Evolutionary conservation across 2,113 vertebrate species (phyloP).

Genomic region (Rhea pennata): DNA sequence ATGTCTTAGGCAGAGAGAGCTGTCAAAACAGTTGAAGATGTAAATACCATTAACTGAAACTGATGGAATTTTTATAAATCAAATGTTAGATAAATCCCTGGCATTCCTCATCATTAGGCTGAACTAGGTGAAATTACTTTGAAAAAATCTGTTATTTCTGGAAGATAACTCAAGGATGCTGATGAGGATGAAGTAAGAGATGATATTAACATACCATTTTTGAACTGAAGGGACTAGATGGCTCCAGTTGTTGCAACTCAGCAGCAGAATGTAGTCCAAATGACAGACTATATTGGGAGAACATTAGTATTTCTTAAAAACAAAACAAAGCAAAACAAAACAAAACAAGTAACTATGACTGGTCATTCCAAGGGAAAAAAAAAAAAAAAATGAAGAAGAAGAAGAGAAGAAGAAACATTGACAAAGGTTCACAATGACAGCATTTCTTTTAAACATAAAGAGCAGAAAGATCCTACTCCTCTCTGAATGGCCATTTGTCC

Average conservation of each 20-base stretch:
- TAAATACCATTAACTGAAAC: not conserved
- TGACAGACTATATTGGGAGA: not conserved
- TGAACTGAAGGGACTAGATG: not conserved
- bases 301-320: not conserved
- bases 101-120: slow-evolving; percentile 9
- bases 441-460: too few species aligned
- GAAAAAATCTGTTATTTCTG: not conserved
- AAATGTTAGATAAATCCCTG: not conserved
- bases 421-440: not conserved
- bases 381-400: not conserved
- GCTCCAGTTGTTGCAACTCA: not conserved
- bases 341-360: not conserved
- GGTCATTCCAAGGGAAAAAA: not conserved
- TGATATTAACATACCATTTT: not conserved
- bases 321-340: too few species aligned
- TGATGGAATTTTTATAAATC: slow-evolving; percentile 15
- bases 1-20: slow-evolving; percentile 35
- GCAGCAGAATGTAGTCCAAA: not conserved
- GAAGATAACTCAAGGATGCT: not conserved
- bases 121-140: not conserved
- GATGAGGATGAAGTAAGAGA: not conserved
- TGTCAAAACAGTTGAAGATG: slow-evolving; percentile 34
- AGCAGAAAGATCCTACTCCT: not conserved
- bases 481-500: not conserved
- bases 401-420: too few species aligned